Evolutionary conservation across 2,797 vertebrate genomes (phyloP), one percentile per base, ranked within the genome.

Genomic region (Danio jaintianensis): DNA sequence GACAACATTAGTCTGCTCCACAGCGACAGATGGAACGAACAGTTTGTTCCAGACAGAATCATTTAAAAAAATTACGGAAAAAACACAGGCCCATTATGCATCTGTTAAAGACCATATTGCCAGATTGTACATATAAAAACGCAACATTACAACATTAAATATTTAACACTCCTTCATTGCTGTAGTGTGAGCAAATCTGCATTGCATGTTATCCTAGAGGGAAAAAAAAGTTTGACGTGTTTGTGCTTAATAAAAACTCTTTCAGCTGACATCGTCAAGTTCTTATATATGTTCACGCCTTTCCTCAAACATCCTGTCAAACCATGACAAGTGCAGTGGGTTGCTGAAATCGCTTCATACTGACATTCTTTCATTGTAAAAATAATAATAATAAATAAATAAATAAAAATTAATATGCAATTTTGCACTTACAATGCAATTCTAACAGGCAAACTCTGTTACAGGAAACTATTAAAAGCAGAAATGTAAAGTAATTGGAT

Each of bases 41-140:
- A n/a, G 53, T 69, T 55, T 66, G 73, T 84, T 80, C 48, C 73
- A 78, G 71, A 82, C 42, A 63, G n/a, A 80, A 75, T 9, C 55
- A 74, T 74, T 45, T 7, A 61, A 59, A 66, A 58, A 45, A 36
- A 59, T 42, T 16, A 64, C 18, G 40, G 55, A 12, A 56, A 67
- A 18, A 47, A 0, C 52, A n/a, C 5, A 13, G 38, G 55, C 13
- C 6, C 11, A 15, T 63, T 11, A 47, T 38, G 63, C 40, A 67
- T 52, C 50, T 67, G 63, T 45, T 58, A 58, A 20, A 36, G 42
- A 47, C 42, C 4, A 58, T 66, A 56, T 47, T 7, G 66, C 22
- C 13, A 66, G 7, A 66, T 45, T 38, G 4, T 38, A 13, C 16
- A 64, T 63, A 29, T 66, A 56, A 55, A 76, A 58, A 43, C 18